These are phyloP conservation scores for Botia almorhae DNA, from an alignment of 2,797 vertebrate genomes.

Conservation along the genomic window DNA sequence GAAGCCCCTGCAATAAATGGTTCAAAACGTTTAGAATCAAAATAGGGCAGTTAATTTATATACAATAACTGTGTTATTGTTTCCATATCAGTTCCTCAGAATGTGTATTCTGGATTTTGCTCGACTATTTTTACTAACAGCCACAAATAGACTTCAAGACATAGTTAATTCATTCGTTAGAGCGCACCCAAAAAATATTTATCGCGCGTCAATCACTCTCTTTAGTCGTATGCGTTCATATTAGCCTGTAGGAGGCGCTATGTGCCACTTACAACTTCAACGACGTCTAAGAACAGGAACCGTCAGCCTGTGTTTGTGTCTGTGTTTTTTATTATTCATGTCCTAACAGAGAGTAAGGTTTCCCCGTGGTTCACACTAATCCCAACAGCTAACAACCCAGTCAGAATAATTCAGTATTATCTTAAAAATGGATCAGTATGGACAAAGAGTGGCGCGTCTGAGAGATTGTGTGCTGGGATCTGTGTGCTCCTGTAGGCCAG, in stretches of 20 bases:
- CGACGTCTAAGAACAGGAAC: background rate
- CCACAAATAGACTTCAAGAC: background rate
- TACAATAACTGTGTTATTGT: background rate
- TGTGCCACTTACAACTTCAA: constrained; percentile 64
- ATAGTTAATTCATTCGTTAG: background rate
- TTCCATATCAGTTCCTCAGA: background rate
- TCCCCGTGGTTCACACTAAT: constrained; percentile 72
- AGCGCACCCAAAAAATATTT: background rate
- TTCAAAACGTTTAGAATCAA: background rate
- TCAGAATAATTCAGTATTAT: constrained; percentile 79
- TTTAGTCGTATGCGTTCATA: no score
- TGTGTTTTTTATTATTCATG: constrained; percentile 75
- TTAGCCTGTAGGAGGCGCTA: constrained; percentile 75
- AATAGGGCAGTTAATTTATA: background rate
- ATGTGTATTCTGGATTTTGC: background rate
- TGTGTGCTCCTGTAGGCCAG: constrained; percentile 26
- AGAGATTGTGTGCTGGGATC: background rate
- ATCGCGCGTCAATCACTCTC: background rate
- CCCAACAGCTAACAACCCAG: constrained; percentile 65
- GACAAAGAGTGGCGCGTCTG: background rate
- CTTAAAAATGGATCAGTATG: constrained; percentile 76
- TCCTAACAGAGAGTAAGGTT: constrained; percentile 73
- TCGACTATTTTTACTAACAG: background rate
- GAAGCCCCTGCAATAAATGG: background rate
- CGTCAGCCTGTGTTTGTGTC: background rate